A percentile compares a stretch with the other conserved stretches of the same genome.
These are phyloP conservation scores for Pseudomyrmex concolor DNA, from an alignment of 1,140 invertebrate genomes.

Conservation along the genomic window DNA sequence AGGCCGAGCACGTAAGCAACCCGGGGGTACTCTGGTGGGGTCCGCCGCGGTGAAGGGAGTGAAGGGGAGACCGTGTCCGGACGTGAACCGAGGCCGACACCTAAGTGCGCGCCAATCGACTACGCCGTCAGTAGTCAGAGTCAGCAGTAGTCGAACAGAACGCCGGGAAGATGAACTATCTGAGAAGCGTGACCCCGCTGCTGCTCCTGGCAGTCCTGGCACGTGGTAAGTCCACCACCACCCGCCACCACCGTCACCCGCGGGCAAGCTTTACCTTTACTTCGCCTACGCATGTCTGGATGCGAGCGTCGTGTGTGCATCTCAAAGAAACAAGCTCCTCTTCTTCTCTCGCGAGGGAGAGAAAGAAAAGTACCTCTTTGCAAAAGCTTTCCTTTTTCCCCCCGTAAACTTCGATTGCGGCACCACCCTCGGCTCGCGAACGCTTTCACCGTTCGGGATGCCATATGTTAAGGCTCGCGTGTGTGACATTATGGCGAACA, in stretches of 20 bases:
- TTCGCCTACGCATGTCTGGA: not conserved
- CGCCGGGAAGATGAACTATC: conserved; percentile 76
- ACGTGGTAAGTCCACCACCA: conserved; percentile 66
- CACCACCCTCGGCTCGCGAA: not conserved
- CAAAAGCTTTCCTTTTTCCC: conserved; percentile 32
- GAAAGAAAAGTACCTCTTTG: conserved; percentile 33
- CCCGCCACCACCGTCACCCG: conserved; percentile 7
- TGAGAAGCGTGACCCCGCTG: conserved; percentile 76
- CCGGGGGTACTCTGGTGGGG: conserved; percentile 56
- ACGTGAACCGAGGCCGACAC: conserved; percentile 70
- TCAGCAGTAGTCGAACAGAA: conserved; percentile 75
- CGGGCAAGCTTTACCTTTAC: conserved; percentile 9
- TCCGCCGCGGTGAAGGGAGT: conserved; percentile 65
- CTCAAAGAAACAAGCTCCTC: conserved; percentile 26
- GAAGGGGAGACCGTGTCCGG: conserved; percentile 71
- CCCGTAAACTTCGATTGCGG: not conserved
- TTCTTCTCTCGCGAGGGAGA: conserved; percentile 35
- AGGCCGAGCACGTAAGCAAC: conserved; percentile 54
- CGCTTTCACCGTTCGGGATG: conserved; percentile 30
- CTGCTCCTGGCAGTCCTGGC: conserved; percentile 74
- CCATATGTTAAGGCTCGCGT: conserved; percentile 51
- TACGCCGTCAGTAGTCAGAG: conserved; percentile 81
- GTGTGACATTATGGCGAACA: conserved; percentile 38
- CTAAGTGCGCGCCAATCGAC: conserved; percentile 63
- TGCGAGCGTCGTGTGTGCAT: conserved; percentile 17